Percentiles rank a stretch among this genome's conserved stretches.
phyloP scores from a whole-genome alignment of 2,113 vertebrate species.

The Tylochromis polylepis region DNA sequence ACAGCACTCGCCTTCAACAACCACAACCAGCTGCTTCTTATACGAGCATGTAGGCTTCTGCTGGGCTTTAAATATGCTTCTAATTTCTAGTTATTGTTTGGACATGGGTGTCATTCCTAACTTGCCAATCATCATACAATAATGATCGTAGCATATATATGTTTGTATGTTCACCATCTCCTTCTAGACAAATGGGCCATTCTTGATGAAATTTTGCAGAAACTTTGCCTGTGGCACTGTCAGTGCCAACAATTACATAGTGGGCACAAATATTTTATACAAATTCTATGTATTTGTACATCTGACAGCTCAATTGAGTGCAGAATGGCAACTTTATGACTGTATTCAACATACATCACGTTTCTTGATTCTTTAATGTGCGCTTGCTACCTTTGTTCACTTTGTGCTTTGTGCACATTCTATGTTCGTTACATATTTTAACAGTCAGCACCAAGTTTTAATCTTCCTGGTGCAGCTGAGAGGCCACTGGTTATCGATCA shows the following conservation, averaged over 20 bases:
- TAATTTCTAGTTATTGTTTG: background rate
- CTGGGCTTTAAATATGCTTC: background rate
- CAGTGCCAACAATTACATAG: too few species aligned
- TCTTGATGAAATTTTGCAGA: background rate
- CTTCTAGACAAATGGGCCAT: background rate
- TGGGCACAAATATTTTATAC: background rate
- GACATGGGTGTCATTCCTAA: background rate
- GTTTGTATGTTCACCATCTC: background rate
- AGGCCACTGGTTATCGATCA: too few species aligned
- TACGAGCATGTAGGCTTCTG: background rate
- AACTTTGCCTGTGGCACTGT: background rate
- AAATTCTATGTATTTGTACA: background rate
- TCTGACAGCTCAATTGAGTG: too few species aligned
- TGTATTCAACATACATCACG: too few species aligned
- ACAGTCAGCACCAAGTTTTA: too few species aligned
- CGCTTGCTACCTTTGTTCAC: too few species aligned
- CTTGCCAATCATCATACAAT: background rate
- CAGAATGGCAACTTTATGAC: too few species aligned
- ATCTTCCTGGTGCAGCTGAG: too few species aligned
- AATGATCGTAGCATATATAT: background rate
- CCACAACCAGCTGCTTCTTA: background rate
- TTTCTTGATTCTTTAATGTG: too few species aligned
- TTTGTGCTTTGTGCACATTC: too few species aligned
- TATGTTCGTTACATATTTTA: too few species aligned
- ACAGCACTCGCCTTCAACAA: background rate